These are phyloP conservation scores for Triplophysa yarkandensis DNA, from an alignment of 2,797 vertebrate species.

Conservation along the genomic window DNA sequence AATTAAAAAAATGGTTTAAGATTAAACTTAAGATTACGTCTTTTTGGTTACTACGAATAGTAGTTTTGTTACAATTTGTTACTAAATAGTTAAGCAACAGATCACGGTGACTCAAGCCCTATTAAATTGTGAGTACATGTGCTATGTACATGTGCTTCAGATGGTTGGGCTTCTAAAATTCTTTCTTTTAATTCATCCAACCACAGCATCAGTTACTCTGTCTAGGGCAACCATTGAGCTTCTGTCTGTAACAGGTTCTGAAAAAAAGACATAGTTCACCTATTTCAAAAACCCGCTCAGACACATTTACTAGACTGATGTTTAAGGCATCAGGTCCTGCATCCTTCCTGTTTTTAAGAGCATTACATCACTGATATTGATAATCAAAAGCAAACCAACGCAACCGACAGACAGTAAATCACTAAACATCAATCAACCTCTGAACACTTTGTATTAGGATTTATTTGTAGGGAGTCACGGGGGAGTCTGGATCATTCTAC, in stretches of 20 bases:
- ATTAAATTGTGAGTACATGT: not conserved
- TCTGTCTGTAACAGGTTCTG: conserved; percentile 57
- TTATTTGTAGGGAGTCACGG: conserved; percentile 6
- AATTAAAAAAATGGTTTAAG: not conserved
- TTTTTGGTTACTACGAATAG: too few species aligned
- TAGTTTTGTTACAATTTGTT: too few species aligned
- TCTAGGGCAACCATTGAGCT: conserved; percentile 56
- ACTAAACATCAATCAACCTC: conserved; percentile 32
- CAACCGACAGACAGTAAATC: conserved; percentile 61
- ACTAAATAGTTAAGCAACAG: not conserved
- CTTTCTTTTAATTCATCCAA: conserved; percentile 23
- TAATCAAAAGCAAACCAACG: conserved; percentile 62
- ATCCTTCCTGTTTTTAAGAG: conserved; percentile 34
- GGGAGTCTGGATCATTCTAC: conserved; percentile 21
- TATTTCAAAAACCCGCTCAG: not conserved
- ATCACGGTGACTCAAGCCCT: conserved; percentile 4
- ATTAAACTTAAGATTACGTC: not conserved
- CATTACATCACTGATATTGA: conserved; percentile 56
- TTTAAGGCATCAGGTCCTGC: conserved; percentile 9
- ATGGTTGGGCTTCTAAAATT: not conserved
- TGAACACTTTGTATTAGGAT: conserved; percentile 33
- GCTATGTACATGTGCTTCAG: not conserved
- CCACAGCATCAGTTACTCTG: conserved; percentile 58
- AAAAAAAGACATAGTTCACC: conserved; percentile 23
- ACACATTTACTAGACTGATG: not conserved